phyloP scores from a whole-genome alignment of 2,888 invertebrate genomes.

The Clepsis dumicolana region DNA sequence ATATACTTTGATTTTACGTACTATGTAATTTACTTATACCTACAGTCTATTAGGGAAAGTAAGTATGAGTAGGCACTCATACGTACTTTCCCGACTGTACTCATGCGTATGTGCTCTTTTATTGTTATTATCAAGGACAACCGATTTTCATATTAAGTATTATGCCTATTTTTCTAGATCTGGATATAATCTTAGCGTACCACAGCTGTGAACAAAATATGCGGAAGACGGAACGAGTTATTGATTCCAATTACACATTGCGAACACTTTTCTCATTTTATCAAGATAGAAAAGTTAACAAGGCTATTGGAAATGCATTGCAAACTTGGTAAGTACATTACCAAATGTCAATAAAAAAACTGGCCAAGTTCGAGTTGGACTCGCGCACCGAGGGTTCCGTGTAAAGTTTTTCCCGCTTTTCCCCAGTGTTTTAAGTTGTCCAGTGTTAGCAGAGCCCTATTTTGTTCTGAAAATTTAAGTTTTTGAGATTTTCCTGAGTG shows the following conservation, averaged over 20 bases:
- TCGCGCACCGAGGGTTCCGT: too few species aligned
- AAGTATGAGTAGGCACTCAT: too few species aligned
- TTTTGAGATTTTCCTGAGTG: too few species aligned
- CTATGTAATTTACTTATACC: too few species aligned
- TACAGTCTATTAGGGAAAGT: too few species aligned
- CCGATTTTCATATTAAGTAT: neutral
- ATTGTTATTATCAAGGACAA: too few species aligned
- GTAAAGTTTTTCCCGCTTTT: neutral
- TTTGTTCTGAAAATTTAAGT: too few species aligned
- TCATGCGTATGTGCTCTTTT: neutral
- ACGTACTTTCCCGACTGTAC: too few species aligned
- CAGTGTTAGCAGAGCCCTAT: too few species aligned
- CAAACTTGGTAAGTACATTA: constrained; percentile 68
- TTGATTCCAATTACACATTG: constrained; percentile 89
- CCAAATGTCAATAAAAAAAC: neutral
- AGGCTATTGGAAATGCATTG: constrained; percentile 62
- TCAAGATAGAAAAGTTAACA: constrained; percentile 75
- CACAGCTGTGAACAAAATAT: constrained; percentile 89
- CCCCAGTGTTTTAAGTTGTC: too few species aligned
- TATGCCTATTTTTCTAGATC: constrained; percentile 64
- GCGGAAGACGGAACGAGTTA: constrained; percentile 88
- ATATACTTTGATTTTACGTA: too few species aligned
- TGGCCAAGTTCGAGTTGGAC: too few species aligned
- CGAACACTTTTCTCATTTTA: constrained; percentile 89
- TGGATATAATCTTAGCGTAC: constrained; percentile 88